These are phyloP conservation scores for Lepidocyrtinus sp. DNA, from an alignment of 2,888 invertebrate species.

Conservation along the genomic window DNA sequence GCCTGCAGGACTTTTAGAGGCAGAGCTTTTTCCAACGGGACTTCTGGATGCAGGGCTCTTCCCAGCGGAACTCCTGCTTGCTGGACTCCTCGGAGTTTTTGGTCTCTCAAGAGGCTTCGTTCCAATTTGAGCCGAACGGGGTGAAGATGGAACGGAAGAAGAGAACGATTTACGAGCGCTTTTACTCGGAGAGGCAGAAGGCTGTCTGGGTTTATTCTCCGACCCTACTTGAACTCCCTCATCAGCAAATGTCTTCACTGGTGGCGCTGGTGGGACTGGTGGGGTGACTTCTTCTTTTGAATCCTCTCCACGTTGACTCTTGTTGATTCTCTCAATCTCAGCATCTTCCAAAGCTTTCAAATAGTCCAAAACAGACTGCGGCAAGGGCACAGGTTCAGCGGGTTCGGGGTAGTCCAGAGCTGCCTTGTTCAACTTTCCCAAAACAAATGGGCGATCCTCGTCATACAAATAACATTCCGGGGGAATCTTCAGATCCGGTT, in stretches of 20 bases:
- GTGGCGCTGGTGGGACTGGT: neutral
- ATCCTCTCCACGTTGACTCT: neutral
- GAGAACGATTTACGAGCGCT: neutral
- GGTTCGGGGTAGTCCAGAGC: slow-evolving; percentile 31
- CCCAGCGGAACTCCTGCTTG: no score
- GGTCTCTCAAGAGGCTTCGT: no score
- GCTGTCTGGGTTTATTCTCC: slow-evolving; percentile 1
- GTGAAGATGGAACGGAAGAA: slow-evolving; percentile 17
- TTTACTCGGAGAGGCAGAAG: slow-evolving; percentile 16
- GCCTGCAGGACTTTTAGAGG: no score
- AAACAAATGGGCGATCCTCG: slow-evolving; percentile 36
- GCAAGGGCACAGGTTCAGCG: slow-evolving; percentile 21
- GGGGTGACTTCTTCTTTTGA: no score
- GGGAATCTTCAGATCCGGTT: slow-evolving; percentile 6
- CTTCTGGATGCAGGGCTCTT: no score
- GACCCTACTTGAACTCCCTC: neutral
- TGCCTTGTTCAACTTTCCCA: slow-evolving; percentile 35
- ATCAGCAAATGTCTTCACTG: neutral
- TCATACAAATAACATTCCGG: slow-evolving; percentile 23
- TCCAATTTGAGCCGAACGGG: no score
- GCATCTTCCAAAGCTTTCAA: neutral
- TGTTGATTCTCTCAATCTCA: slow-evolving; percentile 2
- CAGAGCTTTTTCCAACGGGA: no score
- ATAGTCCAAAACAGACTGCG: neutral
- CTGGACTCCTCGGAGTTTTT: slow-evolving; percentile 24